phyloP scores from a whole-genome alignment of 2,888 invertebrate genomes.

The Volucella inflata region DNA sequence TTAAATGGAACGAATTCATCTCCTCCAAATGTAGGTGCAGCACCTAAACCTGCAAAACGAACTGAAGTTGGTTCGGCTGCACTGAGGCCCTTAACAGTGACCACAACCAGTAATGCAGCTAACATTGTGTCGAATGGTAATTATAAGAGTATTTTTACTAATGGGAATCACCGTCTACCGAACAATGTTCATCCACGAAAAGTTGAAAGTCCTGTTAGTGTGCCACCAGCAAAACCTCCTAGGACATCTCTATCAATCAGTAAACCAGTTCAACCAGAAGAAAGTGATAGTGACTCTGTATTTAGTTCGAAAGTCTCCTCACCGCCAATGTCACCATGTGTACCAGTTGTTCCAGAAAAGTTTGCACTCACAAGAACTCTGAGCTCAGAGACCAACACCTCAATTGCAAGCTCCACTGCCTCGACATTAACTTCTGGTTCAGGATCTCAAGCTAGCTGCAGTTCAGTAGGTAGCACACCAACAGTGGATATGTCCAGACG shows the following conservation, averaged over 20 bases:
- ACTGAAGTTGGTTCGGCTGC: constrained; percentile 64
- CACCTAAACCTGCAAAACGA: constrained; percentile 78
- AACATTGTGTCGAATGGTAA: constrained; percentile 77
- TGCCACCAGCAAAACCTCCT: constrained; percentile 82
- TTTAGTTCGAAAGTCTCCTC: constrained; percentile 93
- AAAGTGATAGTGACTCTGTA: constrained; percentile 92
- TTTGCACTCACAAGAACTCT: constrained; percentile 87
- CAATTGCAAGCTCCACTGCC: constrained; percentile 88
- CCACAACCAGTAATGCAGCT: constrained; percentile 78
- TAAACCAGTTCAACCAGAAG: constrained; percentile 77
- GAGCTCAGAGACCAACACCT: constrained; percentile 90
- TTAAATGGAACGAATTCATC: constrained; percentile 78
- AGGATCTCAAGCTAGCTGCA: constrained; percentile 89
- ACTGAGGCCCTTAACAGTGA: constrained; percentile 77
- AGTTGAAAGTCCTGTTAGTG: constrained; percentile 56
- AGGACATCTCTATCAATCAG: constrained; percentile 81
- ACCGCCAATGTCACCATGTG: constrained; percentile 87
- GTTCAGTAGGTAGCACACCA: constrained; percentile 87
- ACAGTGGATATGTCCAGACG: constrained; percentile 87
- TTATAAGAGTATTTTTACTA: constrained; percentile 78
- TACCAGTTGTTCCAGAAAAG: constrained; percentile 85
- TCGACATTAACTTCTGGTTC: constrained; percentile 90
- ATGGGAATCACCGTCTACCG: constrained; percentile 76
- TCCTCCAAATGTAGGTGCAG: constrained; percentile 76
- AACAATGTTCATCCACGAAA: constrained; percentile 76